Percentiles rank a stretch among this genome's conserved stretches.
phyloP scores from a whole-genome alignment of 2,797 vertebrate genomes.

The Limnodromus scolopaceus region DNA sequence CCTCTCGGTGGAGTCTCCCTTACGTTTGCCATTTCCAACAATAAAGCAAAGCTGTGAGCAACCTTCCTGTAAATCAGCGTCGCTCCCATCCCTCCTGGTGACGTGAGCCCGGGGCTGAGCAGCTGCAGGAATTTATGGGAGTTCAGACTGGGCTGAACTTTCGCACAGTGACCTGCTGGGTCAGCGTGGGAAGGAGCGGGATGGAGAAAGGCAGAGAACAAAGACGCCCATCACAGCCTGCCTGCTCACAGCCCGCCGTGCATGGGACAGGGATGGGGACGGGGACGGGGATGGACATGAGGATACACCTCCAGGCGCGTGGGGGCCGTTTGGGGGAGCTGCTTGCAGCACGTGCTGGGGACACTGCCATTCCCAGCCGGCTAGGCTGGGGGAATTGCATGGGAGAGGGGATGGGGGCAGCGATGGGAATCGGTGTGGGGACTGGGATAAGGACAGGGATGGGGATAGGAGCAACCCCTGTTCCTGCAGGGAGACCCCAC shows the following conservation, averaged over 20 bases:
- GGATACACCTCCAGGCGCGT: rapidly evolving
- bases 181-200: not conserved
- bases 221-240: not conserved
- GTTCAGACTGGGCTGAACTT: not conserved
- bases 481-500: not conserved
- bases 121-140: not conserved
- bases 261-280: rapidly evolving
- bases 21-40: not conserved
- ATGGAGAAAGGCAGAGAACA: not conserved
- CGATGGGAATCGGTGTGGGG: not conserved
- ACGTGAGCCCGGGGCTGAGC: not conserved
- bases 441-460: not conserved
- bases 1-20: not conserved
- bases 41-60: not conserved
- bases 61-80: not conserved
- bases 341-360: rapidly evolving
- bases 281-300: rapidly evolving
- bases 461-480: not conserved
- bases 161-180: constrained; percentile 28
- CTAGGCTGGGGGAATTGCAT: not conserved
- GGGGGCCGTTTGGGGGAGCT: not conserved
- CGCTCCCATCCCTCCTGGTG: not conserved
- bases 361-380: not conserved
- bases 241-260: rapidly evolving
- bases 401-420: not conserved